A percentile compares a stretch with the other conserved stretches of the same genome.
phyloP scores from a whole-genome alignment of 37 sponge, comb jelly and placozoan genomes.

The Aplysina aerophoba region DNA sequence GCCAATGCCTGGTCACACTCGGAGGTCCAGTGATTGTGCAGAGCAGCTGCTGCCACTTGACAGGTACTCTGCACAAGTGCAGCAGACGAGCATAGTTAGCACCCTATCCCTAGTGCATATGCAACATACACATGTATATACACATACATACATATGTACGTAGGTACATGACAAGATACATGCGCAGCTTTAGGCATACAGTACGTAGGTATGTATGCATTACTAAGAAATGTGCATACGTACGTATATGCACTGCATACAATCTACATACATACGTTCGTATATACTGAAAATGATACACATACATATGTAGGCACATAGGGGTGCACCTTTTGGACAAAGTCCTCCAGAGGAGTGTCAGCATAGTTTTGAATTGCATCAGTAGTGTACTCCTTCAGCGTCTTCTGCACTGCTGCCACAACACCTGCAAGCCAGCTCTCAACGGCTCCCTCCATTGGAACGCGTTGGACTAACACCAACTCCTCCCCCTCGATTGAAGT shows the following conservation, averaged over 20 bases:
- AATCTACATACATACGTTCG: too few species aligned
- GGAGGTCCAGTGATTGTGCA: constrained; percentile 81
- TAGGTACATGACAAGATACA: too few species aligned
- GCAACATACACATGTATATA: constrained; percentile 15
- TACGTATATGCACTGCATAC: too few species aligned
- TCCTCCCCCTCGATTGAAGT: constrained; percentile 64
- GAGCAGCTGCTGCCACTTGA: constrained; percentile 75
- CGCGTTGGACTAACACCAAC: constrained; percentile 44
- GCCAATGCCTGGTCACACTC: constrained; percentile 74
- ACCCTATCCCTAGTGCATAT: background rate
- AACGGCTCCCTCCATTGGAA: constrained; percentile 57
- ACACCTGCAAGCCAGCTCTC: constrained; percentile 68
- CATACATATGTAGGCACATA: background rate
- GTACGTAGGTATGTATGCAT: too few species aligned
- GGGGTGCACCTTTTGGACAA: constrained; percentile 4
- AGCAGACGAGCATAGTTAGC: background rate
- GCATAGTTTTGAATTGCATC: background rate
- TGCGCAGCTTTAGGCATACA: too few species aligned
- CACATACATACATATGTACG: too few species aligned
- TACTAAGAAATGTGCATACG: too few species aligned
- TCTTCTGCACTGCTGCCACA: background rate
- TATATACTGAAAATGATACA: too few species aligned
- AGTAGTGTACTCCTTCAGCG: background rate
- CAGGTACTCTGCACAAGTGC: constrained; percentile 24
- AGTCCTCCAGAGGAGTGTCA: background rate